These are phyloP conservation scores for Dendrolimus houi DNA, from an alignment of 2,888 invertebrate species.

Conservation along the genomic window DNA sequence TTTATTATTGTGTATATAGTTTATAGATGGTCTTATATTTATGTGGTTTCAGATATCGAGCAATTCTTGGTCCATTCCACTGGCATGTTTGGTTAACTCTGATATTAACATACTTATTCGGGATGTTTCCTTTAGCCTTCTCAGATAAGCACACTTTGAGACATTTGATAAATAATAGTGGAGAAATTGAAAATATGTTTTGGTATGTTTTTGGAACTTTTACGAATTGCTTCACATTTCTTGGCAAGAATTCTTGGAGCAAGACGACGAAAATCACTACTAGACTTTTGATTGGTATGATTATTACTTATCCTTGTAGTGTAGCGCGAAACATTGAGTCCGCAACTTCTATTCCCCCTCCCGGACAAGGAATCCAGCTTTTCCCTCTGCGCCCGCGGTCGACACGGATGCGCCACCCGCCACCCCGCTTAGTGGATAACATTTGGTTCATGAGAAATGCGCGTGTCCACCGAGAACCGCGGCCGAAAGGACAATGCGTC, in stretches of 20 bases:
- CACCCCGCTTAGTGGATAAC: no score
- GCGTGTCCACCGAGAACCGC: no score
- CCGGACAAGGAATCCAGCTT: no score
- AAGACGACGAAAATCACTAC: conserved; percentile 82
- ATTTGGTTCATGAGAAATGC: no score
- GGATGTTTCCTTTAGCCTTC: conserved; percentile 84
- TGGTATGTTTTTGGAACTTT: conserved; percentile 93
- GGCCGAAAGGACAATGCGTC: no score
- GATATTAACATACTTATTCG: conserved; percentile 82
- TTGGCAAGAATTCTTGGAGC: conserved; percentile 82
- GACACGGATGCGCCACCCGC: no score
- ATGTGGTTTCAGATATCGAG: conserved; percentile 79
- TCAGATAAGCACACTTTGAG: conserved; percentile 82
- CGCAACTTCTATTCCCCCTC: no score
- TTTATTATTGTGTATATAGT: no score
- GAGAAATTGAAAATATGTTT: conserved; percentile 88
- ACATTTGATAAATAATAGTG: conserved; percentile 80
- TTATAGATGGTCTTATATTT: no score
- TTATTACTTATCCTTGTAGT: not conserved
- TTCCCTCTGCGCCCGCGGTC: no score
- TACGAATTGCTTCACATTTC: conserved; percentile 86
- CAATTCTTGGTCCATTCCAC: conserved; percentile 89
- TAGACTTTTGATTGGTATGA: conserved; percentile 81
- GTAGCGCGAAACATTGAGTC: no score
- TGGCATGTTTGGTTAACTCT: conserved; percentile 88